A percentile compares a stretch with the other conserved stretches of the same genome.
Conservation (phyloP, 2,888 invertebrate genomes). For the Apotomis capreana region DNA sequence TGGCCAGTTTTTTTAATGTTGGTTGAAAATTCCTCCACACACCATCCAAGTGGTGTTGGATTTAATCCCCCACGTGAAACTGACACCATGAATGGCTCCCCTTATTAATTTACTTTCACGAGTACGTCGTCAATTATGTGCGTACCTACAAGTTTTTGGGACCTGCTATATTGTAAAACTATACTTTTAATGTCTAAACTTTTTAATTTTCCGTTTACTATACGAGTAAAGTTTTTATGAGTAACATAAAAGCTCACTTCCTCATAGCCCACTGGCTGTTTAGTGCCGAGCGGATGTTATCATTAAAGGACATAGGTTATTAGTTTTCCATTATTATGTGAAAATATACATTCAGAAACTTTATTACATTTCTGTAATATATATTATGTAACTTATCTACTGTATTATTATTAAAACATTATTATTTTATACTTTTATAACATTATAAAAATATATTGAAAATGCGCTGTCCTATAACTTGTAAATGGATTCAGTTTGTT, state of each 20-base stretch:
- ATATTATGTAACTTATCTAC: too few relatives aligned
- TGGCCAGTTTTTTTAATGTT: too few relatives aligned
- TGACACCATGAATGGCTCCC: too few relatives aligned
- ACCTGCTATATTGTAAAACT: background rate
- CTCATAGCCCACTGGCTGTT: conserved; percentile 9
- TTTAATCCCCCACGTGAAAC: too few relatives aligned
- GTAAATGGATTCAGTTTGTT: too few relatives aligned
- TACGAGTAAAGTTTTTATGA: conserved; percentile 20
- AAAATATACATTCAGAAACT: background rate
- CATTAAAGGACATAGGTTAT: conserved; percentile 11
- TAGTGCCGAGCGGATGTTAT: conserved; percentile 14
- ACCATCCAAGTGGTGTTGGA: too few relatives aligned
- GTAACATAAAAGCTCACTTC: conserved; percentile 16
- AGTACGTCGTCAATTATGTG: background rate
- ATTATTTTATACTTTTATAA: too few relatives aligned
- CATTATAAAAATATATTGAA: too few relatives aligned
- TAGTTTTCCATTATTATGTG: background rate
- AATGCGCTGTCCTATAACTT: too few relatives aligned
- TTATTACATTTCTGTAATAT: too few relatives aligned
- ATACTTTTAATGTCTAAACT: conserved; percentile 15
- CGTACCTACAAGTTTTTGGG: background rate
- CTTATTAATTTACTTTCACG: background rate
- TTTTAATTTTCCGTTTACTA: conserved; percentile 19
- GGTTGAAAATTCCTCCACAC: too few relatives aligned
- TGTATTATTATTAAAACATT: too few relatives aligned